Percentiles rank a stretch among this genome's conserved stretches.
Conservation (phyloP, 2,888 invertebrate species). For the Mythimna albipuncta region DNA sequence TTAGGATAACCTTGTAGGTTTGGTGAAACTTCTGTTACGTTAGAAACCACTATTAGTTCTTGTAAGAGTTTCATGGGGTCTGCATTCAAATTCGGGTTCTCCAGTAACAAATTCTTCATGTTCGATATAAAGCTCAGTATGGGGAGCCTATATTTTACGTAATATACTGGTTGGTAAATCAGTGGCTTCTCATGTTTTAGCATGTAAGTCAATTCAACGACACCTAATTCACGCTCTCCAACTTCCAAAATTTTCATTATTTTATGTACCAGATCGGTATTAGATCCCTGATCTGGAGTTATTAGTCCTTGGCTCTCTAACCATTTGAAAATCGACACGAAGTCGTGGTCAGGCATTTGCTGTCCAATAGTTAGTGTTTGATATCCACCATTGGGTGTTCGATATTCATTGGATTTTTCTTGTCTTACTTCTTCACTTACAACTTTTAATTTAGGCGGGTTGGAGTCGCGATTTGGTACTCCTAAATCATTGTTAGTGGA, state of each 20-base stretch:
- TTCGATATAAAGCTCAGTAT: constrained; percentile 71
- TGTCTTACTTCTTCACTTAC: neutral
- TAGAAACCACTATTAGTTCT: constrained; percentile 70
- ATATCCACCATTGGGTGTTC: constrained; percentile 22
- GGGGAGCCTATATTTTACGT: constrained; percentile 80
- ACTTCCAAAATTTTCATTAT: constrained; percentile 73
- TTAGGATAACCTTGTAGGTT: constrained; percentile 70
- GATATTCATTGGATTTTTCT: neutral
- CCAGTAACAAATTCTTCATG: constrained; percentile 64
- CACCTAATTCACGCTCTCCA: constrained; percentile 57
- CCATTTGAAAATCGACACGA: constrained; percentile 45
- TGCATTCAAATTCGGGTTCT: constrained; percentile 68
- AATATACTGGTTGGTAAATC: constrained; percentile 76
- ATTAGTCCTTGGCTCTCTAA: constrained; percentile 51
- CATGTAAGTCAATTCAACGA: constrained; percentile 80
- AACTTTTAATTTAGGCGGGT: neutral
- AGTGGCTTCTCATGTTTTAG: constrained; percentile 73
- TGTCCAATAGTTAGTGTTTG: neutral
- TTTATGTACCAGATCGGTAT: constrained; percentile 61
- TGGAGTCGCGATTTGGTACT: constrained; percentile 19
- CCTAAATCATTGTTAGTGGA: constrained; percentile 1
- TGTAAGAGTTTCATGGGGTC: constrained; percentile 72
- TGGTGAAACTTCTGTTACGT: constrained; percentile 72
- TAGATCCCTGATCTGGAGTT: constrained; percentile 59
- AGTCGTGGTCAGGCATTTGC: constrained; percentile 29